phyloP scores from a whole-genome alignment of 2,888 invertebrate species.

The Hymenopus coronatus region DNA sequence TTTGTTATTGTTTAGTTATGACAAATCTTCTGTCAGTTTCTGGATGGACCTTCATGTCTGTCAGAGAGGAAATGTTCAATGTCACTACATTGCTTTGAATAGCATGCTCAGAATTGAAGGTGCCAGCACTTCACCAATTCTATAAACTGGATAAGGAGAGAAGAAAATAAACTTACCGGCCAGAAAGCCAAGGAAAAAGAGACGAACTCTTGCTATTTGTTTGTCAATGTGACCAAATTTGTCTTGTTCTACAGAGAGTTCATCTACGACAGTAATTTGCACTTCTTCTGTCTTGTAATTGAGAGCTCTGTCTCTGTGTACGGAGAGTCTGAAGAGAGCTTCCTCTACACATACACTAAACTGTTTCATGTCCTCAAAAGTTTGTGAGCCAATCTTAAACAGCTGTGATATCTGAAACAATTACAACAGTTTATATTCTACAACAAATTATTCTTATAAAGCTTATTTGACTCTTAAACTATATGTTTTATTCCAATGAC shows the following conservation, averaged over 20 bases:
- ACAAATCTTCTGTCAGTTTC: too few species aligned
- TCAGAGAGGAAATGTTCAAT: too few species aligned
- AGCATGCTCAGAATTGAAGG: too few species aligned
- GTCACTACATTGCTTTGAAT: too few species aligned
- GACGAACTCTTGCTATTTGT: conserved; percentile 90
- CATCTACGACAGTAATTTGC: conserved; percentile 90
- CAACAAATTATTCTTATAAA: too few species aligned
- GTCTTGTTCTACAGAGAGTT: conserved; percentile 85
- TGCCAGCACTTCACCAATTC: too few species aligned
- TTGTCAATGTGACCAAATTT: conserved; percentile 77
- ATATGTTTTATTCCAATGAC: too few species aligned
- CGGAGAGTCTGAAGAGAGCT: conserved; percentile 79
- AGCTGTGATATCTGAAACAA: conserved; percentile 77
- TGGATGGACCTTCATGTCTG: too few species aligned
- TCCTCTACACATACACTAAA: conserved; percentile 92
- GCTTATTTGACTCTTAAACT: too few species aligned
- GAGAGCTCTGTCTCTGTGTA: conserved; percentile 83
- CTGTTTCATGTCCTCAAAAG: conserved; percentile 85
- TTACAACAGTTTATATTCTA: too few species aligned
- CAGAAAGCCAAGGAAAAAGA: conserved; percentile 95
- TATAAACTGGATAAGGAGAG: not conserved
- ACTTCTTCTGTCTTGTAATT: conserved; percentile 96
- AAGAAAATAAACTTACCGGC: conserved; percentile 59
- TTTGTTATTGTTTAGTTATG: too few species aligned
- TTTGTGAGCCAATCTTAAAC: conserved; percentile 90